Evolutionary conservation across 2,113 vertebrate genomes (phyloP).

Genomic region (Mustela nigripes): DNA sequence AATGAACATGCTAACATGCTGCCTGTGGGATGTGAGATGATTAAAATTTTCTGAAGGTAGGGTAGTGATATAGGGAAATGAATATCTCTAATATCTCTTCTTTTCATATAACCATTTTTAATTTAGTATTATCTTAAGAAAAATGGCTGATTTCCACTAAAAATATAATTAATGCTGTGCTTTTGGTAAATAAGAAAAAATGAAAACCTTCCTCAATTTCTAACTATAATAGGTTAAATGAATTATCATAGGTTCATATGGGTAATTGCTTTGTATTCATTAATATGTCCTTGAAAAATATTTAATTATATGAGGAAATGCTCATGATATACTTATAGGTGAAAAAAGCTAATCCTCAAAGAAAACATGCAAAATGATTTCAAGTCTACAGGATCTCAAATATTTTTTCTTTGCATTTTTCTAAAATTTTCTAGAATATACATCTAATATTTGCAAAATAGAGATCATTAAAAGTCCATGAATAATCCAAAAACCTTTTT

Average conservation of each 20-base stretch:
- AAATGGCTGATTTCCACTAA: not conserved
- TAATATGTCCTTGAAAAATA: not conserved
- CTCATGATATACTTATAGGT: not conserved
- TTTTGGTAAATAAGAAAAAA: conserved; percentile 3
- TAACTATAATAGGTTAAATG: not conserved
- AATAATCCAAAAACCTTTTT: not conserved
- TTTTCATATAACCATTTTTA: conserved; percentile 3
- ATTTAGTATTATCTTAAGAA: not conserved
- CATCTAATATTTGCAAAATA: not conserved
- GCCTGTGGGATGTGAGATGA: not conserved
- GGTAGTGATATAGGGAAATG: not conserved
- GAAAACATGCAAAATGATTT: not conserved
- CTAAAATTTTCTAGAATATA: not conserved
- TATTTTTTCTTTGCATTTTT: not conserved
- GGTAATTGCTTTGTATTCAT: not conserved
- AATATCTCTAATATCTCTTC: not conserved
- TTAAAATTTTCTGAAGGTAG: not conserved
- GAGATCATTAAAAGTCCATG: not conserved
- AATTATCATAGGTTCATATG: not conserved
- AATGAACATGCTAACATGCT: not conserved
- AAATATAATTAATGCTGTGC: not conserved
- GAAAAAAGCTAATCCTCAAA: not conserved
- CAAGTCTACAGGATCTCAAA: not conserved
- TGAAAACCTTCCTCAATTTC: not conserved
- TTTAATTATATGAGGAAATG: conserved; percentile 1